Conservation (phyloP, 2,797 vertebrate species). For the Melanotaenia pygmaea region DNA sequence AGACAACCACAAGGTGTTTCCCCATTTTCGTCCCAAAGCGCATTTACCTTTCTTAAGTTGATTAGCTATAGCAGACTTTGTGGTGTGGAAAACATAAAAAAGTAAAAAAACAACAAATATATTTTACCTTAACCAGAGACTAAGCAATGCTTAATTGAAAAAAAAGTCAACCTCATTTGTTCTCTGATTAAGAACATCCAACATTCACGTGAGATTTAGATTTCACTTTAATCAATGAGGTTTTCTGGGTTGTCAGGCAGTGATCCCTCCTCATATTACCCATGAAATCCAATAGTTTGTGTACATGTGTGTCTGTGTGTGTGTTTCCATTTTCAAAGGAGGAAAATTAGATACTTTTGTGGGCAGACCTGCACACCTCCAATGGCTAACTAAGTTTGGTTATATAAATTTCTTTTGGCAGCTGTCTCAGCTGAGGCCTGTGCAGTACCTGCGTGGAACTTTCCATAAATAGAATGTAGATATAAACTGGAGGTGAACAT, state of each 20-base stretch:
- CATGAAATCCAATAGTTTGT: constrained; percentile 38
- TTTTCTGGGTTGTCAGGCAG: not conserved
- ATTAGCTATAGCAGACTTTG: constrained; percentile 47
- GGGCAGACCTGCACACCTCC: constrained; percentile 34
- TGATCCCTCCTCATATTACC: constrained; percentile 23
- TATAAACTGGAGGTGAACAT: not conserved
- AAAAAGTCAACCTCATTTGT: constrained; percentile 61
- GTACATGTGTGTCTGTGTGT: not conserved
- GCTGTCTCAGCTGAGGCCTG: constrained; percentile 44
- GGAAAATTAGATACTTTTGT: constrained; percentile 37
- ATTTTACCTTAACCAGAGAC: constrained; percentile 56
- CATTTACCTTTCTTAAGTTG: constrained; percentile 50
- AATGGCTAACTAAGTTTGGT: constrained; percentile 20
- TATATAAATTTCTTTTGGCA: constrained; percentile 34
- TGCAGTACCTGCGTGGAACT: constrained; percentile 46
- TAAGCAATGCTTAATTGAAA: constrained; percentile 51
- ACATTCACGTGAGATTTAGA: constrained; percentile 40
- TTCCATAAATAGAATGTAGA: constrained; percentile 5
- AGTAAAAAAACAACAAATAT: constrained; percentile 53
- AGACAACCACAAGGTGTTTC: constrained; percentile 36
- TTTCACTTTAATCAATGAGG: constrained; percentile 42
- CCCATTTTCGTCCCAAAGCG: constrained; percentile 24
- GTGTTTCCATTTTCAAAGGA: constrained; percentile 24
- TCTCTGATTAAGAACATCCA: constrained; percentile 45
- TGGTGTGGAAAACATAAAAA: constrained; percentile 58